A percentile compares a stretch with the other conserved stretches of the same genome.
Conservation (phyloP, 2,113 vertebrate genomes). For the Eurystomus gularis region DNA sequence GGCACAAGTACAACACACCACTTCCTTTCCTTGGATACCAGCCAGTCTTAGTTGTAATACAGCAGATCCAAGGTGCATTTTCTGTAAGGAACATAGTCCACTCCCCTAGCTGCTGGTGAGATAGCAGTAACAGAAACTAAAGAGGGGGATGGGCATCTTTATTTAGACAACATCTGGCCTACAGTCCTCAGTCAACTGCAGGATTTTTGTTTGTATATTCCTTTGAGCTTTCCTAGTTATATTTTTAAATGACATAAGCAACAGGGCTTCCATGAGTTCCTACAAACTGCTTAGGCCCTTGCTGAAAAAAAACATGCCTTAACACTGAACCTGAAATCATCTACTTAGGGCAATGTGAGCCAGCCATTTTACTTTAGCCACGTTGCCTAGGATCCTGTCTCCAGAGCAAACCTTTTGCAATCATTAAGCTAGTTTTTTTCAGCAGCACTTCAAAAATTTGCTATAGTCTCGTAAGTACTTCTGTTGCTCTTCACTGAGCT, state of each 20-base stretch:
- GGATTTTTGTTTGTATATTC: background rate
- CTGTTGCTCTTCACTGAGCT: constrained; percentile 2
- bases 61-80: background rate
- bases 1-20: background rate
- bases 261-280: background rate
- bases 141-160: background rate
- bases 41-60: background rate
- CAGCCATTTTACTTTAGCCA: background rate
- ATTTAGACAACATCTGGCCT: background rate
- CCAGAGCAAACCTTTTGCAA: background rate
- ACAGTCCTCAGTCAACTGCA: background rate
- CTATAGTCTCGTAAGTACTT: background rate
- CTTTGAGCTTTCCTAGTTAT: background rate
- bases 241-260: background rate
- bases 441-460: background rate
- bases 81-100: background rate
- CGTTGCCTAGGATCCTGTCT: background rate
- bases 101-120: background rate
- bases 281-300: background rate
- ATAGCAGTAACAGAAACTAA: background rate
- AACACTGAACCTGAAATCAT: background rate
- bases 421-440: background rate
- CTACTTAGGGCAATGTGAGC: background rate
- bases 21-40: background rate
- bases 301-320: background rate